Base-by-base conservation (phyloP, 1,140 invertebrate genomes). In the Drosophila kanapiae region DNA sequence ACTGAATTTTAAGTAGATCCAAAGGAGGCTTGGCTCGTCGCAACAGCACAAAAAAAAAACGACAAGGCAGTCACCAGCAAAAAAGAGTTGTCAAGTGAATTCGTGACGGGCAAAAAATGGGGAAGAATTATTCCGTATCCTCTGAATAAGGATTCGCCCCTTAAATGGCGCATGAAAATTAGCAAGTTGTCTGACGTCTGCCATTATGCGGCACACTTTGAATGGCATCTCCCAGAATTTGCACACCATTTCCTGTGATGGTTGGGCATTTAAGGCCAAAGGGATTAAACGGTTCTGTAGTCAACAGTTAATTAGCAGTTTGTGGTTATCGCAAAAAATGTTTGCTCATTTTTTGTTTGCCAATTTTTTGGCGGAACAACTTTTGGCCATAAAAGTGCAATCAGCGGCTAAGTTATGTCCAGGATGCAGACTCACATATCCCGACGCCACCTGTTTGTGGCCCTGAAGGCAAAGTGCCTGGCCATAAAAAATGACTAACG, bases 311-410 rank as follows among this genome's bases (percentile, higher is more conserved):
- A 88, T 88, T 90, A 90, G 85, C 85, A 85, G 75, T 85, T 88
- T 63, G 78, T 79, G 56, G 81, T 79, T 90, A 88, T 88, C 81
- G 40, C 51, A 58, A 65, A 54, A 70, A 42, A 62, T 51, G 47
- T 33, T 37, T 43, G 31, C n/a, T 56, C 11, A 13, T 18, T 53
- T 53, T 53, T 53, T 53, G 16, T 13, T 23, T 1, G 4, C 40
- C 4, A 10, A n/a, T 54, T 37, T 51, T 13, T 14, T 29, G 45
- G 35, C 31, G 53, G 48, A 63, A 56, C 56, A 81, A 85, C 49
- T 91, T 75, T 91, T 76, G 74, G 64, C 84, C 82, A 92, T 92
- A 92, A 92, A 92, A 91, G 54, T 74, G 82, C 91, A 92, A 92
- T 92, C 91, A 88, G 78, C 38, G 71, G 48, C 37, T 88, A 85